Percentiles rank a stretch among this genome's conserved stretches.
phyloP scores from a whole-genome alignment of 1,140 invertebrate genomes.

The Cydia amplana region DNA sequence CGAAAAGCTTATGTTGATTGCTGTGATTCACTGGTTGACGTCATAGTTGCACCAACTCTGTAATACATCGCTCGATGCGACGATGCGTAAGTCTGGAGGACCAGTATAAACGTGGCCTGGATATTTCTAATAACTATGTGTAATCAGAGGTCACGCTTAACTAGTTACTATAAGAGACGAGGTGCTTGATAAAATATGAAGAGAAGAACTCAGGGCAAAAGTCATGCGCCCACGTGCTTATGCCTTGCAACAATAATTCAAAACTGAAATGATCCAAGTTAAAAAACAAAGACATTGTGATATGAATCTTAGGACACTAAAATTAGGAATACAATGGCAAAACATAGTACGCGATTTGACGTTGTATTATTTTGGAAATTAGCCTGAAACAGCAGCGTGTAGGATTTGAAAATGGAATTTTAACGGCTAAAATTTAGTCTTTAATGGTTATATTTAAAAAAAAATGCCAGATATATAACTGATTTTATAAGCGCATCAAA shows the following conservation, averaged over 20 bases:
- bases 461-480: slow-evolving; percentile 23
- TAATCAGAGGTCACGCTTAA: neutral
- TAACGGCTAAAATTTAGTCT: neutral
- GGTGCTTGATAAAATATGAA: neutral
- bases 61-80: neutral
- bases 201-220: slow-evolving; percentile 50
- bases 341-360: neutral
- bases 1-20: slow-evolving; percentile 15
- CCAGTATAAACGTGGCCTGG: neutral
- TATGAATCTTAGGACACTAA: neutral
- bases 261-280: neutral
- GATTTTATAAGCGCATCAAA: slow-evolving; percentile 18
- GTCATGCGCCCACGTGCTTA: slow-evolving; percentile 60
- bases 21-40: slow-evolving; percentile 58
- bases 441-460: neutral
- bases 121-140: neutral
- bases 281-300: neutral
- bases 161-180: neutral
- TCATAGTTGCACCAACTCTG: slow-evolving; percentile 48
- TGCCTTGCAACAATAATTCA: slow-evolving; percentile 14
- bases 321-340: neutral
- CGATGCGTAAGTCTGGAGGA: neutral
- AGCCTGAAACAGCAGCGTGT: slow-evolving; percentile 38
- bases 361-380: neutral
- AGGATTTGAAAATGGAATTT: slow-evolving; percentile 51